A percentile compares a stretch with the other conserved stretches of the same genome.
Evolutionary conservation across 2,797 vertebrate genomes (phyloP).

Genomic region (Diplodus puntazzo): DNA sequence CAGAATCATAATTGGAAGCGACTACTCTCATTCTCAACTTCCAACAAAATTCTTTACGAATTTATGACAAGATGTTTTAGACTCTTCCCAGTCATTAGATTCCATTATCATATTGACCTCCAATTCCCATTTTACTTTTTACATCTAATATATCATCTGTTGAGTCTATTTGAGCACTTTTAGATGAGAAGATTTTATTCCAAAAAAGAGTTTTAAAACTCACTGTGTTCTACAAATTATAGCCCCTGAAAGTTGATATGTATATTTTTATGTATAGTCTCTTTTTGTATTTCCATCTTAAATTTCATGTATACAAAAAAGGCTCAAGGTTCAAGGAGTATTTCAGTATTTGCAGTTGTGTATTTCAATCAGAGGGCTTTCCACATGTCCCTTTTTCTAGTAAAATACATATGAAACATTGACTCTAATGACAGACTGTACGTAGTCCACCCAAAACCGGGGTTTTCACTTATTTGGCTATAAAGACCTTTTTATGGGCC

Average conservation of each 20-base stretch:
- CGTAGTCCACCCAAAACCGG: neutral
- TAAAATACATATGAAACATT: neutral
- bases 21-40: no score
- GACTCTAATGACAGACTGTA: neutral
- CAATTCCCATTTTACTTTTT: no score
- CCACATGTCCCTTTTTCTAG: neutral
- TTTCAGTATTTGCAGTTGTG: neutral
- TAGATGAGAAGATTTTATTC: no score
- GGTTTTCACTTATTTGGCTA: slow-evolving; percentile 15
- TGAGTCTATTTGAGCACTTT: no score
- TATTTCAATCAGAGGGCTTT: neutral
- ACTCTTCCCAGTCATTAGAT: no score
- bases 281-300: neutral
- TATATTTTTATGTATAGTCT: neutral
- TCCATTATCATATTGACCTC: no score
- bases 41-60: no score
- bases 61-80: no score
- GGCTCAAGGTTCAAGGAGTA: neutral
- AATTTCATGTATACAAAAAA: neutral
- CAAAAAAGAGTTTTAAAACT: no score
- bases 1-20: no score
- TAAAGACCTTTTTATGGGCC: slow-evolving; percentile 5
- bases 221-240: neutral
- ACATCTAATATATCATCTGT: no score
- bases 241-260: slow-evolving; percentile 8